Conservation (phyloP, 2,113 vertebrate species). For the Oreochromis aureus region DNA sequence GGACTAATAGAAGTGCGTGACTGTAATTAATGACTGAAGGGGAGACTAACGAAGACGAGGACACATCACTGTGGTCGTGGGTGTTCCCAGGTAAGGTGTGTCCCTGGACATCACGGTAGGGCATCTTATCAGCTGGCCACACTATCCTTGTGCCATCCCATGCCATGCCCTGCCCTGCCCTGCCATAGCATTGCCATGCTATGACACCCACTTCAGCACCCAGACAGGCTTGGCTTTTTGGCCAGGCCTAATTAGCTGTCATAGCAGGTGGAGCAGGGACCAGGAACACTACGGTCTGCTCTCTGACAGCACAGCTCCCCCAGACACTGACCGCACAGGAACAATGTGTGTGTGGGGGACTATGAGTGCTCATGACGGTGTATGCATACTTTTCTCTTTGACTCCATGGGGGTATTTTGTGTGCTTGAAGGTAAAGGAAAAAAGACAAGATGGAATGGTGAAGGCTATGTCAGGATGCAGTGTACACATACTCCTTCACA, state of each 20-base stretch:
- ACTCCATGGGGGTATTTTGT: background rate
- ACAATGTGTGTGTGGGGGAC: background rate
- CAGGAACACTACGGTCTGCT: conserved; percentile 47
- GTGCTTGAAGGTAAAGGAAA: background rate
- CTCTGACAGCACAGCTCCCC: conserved; percentile 57
- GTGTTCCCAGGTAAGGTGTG: conserved; percentile 41
- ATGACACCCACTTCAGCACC: conserved; percentile 51
- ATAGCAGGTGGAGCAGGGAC: conserved; percentile 63
- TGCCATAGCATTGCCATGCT: conserved; percentile 36
- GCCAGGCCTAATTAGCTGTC: conserved; percentile 71
- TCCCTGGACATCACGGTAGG: conserved; percentile 35
- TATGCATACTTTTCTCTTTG: background rate
- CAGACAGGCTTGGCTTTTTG: conserved; percentile 50
- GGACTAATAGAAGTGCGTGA: conserved; percentile 58
- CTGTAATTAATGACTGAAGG: conserved; percentile 68
- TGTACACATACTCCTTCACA: background rate
- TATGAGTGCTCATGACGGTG: background rate
- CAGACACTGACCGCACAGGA: conserved; percentile 31
- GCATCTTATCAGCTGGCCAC: conserved; percentile 49
- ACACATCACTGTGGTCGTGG: background rate
- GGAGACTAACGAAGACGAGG: conserved; percentile 37
- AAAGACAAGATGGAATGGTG: background rate
- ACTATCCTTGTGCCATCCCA: conserved; percentile 3
- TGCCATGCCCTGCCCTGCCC: conserved; percentile 27
- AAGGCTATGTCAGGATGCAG: conserved; percentile 12